phyloP scores from a whole-genome alignment of 1,140 invertebrate genomes.

The Leucophenga varia region DNA sequence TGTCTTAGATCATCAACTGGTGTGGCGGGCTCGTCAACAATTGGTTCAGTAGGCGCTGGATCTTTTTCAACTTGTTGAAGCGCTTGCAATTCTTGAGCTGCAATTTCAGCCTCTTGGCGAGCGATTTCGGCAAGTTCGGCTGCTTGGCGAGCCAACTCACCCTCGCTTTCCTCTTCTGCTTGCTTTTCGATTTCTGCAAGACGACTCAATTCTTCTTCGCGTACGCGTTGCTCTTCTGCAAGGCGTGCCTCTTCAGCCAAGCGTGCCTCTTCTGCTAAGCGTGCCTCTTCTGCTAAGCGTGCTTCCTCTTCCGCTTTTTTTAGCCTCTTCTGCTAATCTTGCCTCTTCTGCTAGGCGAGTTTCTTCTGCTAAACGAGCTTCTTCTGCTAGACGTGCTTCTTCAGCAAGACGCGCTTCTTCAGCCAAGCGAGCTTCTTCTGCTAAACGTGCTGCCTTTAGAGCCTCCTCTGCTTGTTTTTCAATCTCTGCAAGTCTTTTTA shows the following conservation, averaged over 20 bases:
- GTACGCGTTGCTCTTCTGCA: slow-evolving; percentile 62
- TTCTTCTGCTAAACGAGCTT: slow-evolving; percentile 59
- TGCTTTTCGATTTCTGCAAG: slow-evolving; percentile 61
- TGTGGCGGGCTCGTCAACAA: slow-evolving; percentile 43
- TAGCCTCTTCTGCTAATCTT: slow-evolving; percentile 59
- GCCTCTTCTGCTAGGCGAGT: slow-evolving; percentile 59
- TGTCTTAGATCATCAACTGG: slow-evolving; percentile 34
- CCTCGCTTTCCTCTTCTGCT: slow-evolving; percentile 64
- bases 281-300: slow-evolving; percentile 60
- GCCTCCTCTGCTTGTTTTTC: slow-evolving; percentile 61
- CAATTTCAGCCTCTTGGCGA: slow-evolving; percentile 61
- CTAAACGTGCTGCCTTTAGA: slow-evolving; percentile 58
- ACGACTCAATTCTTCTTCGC: slow-evolving; percentile 60
- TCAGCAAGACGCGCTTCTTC: slow-evolving; percentile 60
- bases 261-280: slow-evolving; percentile 60
- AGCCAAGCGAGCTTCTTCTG: slow-evolving; percentile 49
- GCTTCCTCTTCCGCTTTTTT: slow-evolving; percentile 61
- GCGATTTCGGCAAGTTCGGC: slow-evolving; percentile 63
- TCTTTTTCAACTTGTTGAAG: slow-evolving; percentile 38
- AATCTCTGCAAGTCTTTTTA: slow-evolving; percentile 61
- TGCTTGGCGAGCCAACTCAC: slow-evolving; percentile 62
- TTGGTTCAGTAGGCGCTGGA: slow-evolving; percentile 34
- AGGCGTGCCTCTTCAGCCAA: slow-evolving; percentile 59
- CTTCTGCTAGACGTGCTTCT: slow-evolving; percentile 54
- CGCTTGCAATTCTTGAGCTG: slow-evolving; percentile 56